A percentile compares a stretch with the other conserved stretches of the same genome.
Conservation (phyloP, 2,888 invertebrate species). For the Hirudinaria manillensis region DNA sequence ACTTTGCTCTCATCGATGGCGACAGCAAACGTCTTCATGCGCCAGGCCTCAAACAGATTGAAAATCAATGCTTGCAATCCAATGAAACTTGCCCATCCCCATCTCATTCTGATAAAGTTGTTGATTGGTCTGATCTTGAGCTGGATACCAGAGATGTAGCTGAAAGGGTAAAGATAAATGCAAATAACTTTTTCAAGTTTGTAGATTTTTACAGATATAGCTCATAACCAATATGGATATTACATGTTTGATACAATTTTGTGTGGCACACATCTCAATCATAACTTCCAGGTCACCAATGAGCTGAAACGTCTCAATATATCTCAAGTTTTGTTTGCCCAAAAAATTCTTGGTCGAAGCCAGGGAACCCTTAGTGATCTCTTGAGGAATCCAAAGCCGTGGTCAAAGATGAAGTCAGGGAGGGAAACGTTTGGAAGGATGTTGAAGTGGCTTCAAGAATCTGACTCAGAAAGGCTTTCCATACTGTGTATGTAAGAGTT, state of each 20-base stretch:
- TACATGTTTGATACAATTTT: neutral
- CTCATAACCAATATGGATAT: neutral
- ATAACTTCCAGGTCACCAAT: conserved; percentile 16
- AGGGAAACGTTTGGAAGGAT: conserved; percentile 30
- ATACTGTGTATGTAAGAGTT: conserved; percentile 11
- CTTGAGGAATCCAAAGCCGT: conserved; percentile 30
- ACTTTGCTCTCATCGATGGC: neutral
- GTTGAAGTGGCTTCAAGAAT: conserved; percentile 32
- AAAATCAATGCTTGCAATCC: neutral
- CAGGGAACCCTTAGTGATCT: conserved; percentile 32
- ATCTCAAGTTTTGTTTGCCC: conserved; percentile 27
- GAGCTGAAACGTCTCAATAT: conserved; percentile 29
- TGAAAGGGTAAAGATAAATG: conserved; percentile 11
- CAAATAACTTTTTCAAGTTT: too few species aligned
- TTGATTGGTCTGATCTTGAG: conserved; percentile 14
- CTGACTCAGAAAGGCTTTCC: conserved; percentile 26
- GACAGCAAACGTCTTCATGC: neutral
- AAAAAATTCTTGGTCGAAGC: conserved; percentile 31
- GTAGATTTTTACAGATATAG: too few species aligned
- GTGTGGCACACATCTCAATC: too few species aligned
- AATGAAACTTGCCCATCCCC: neutral
- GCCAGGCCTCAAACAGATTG: neutral
- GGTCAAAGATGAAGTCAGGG: conserved; percentile 32
- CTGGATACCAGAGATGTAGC: conserved; percentile 22
- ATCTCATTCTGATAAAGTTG: neutral